Percentiles rank a stretch among this genome's conserved stretches.
These are phyloP conservation scores for Charina bottae DNA, from an alignment of 2,113 vertebrate genomes.

Conservation along the genomic window DNA sequence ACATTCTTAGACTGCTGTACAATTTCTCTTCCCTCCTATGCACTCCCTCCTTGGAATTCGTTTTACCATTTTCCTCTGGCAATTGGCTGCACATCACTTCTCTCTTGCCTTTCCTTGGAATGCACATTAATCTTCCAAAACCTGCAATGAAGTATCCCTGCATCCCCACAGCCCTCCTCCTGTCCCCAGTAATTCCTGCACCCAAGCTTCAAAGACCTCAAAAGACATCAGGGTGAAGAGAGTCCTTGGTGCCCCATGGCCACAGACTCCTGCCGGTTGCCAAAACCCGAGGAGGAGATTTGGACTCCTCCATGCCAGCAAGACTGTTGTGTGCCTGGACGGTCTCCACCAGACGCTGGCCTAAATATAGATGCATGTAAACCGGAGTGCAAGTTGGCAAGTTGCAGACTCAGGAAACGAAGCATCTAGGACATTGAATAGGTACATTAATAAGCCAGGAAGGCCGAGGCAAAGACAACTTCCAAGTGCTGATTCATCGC, in stretches of 20 bases:
- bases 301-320: constrained; percentile 34
- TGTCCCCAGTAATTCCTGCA: constrained; percentile 9
- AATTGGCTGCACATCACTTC: background rate
- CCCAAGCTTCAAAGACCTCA: constrained; percentile 32
- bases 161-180: constrained; percentile 31
- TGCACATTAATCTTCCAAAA: constrained; percentile 22
- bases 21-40: background rate
- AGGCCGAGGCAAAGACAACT: background rate
- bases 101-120: constrained; percentile 6
- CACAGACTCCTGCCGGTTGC: constrained; percentile 49
- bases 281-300: constrained; percentile 41
- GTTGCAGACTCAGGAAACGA: constrained; percentile 25
- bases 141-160: constrained; percentile 57
- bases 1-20: background rate
- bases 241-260: constrained; percentile 48
- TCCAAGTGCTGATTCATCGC: background rate
- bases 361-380: constrained; percentile 30
- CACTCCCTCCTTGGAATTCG: background rate
- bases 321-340: constrained; percentile 27
- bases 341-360: constrained; percentile 24
- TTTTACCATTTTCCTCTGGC: background rate
- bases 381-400: constrained; percentile 17
- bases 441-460: background rate
- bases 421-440: constrained; percentile 6
- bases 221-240: constrained; percentile 50